phyloP scores from a whole-genome alignment of 2,113 vertebrate genomes.

The Larimichthys polyactis region DNA sequence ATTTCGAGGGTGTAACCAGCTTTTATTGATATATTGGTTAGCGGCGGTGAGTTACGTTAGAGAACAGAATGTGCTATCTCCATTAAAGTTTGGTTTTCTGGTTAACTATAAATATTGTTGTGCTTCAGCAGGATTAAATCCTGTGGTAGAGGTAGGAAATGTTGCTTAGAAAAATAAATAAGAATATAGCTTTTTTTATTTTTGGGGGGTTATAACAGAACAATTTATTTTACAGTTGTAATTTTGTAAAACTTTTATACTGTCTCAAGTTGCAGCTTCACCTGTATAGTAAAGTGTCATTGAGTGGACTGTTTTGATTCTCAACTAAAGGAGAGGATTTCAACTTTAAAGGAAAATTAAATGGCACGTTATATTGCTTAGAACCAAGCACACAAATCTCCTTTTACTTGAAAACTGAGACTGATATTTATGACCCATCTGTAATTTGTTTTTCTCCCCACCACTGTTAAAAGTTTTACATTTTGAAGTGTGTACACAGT shows the following conservation, averaged over 20 bases:
- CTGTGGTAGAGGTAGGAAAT: neutral
- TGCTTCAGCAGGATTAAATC: constrained; percentile 30
- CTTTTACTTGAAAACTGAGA: constrained; percentile 35
- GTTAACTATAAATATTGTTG: constrained; percentile 16
- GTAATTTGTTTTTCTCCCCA: neutral
- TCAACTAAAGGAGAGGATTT: neutral
- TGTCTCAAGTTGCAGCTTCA: constrained; percentile 46
- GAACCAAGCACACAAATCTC: constrained; percentile 44
- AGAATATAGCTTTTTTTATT: constrained; percentile 1
- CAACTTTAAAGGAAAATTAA: constrained; percentile 1
- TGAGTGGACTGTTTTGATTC: constrained; percentile 21
- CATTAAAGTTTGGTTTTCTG: constrained; percentile 22
- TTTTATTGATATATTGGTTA: neutral
- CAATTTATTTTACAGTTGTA: constrained; percentile 50
- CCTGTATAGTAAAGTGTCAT: constrained; percentile 36
- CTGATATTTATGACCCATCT: constrained; percentile 8
- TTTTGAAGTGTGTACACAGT: neutral
- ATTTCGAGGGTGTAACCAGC: neutral
- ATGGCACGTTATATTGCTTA: constrained; percentile 10
- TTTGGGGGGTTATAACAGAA: neutral
- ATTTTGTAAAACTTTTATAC: constrained; percentile 64
- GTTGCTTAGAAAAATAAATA: neutral
- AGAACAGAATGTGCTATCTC: constrained; percentile 20
- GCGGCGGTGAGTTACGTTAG: neutral
- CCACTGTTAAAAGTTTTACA: neutral